Base-by-base conservation (phyloP, 2,113 vertebrate genomes). In the Xyliphius kryptos region DNA sequence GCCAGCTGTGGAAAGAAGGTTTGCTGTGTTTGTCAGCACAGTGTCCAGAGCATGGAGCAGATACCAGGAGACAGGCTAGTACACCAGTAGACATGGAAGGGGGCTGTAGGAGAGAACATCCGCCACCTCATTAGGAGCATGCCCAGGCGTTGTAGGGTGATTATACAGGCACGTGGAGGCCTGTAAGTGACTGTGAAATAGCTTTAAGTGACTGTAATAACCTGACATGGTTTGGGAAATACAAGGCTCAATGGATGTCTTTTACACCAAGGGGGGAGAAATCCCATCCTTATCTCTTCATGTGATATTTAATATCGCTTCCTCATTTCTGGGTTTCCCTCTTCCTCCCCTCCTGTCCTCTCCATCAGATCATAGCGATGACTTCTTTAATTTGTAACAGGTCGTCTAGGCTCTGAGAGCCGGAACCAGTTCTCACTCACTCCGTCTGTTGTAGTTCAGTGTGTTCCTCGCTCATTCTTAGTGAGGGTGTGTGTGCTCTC, bases 221-320 rank as follows among this genome's bases (percentile, higher is more conserved):
- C 64, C 59, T 70, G 49, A 56, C 16, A 46, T 43, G 52, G 67
- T 32, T 51, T 63, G 56, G 58, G 44, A 64, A 68, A 72, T 49
- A 55, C 63, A 64, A 72, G 51, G 49, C 61, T 53, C 63, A 17
- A 9, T 60, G 61, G 40, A 62, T 56, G 17, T 68, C 74, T 70
- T 56, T 49, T 69, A 70, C 79, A 82, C 77, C 79, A 76, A 83
- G 61, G 81, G 68, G 82, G 78, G 86, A 88, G 83, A 86, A 87
- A 87, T 86, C 77, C 76, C 78, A 79, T 74, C 63, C 77, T 78
- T 79, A 78, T 80, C 79, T 77, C 67, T 79, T 87, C 80, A 84
- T 94, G 89, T 94, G 94, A 92, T 93, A 96, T 95, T 92, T 91
- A 96, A 88, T 77, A 43, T 17, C 20, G 61, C 68, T 66, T 15